These are phyloP conservation scores for Heliconius nattereri DNA, from an alignment of 1,140 invertebrate species.

Conservation along the genomic window DNA sequence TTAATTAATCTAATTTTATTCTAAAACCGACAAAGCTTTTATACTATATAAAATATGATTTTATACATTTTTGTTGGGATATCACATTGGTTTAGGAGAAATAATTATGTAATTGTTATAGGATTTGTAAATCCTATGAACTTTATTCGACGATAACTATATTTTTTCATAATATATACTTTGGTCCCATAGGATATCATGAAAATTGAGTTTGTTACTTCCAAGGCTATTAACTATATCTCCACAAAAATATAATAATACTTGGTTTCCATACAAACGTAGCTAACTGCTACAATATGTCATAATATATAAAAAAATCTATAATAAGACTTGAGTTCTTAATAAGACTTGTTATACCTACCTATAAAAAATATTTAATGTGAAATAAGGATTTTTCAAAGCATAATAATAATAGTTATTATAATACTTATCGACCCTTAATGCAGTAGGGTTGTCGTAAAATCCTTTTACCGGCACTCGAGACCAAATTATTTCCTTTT, in stretches of 20 bases:
- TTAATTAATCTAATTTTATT: no score
- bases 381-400: neutral
- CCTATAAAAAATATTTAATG: neutral
- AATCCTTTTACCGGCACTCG: conserved; percentile 9
- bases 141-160: neutral
- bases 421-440: neutral
- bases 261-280: neutral
- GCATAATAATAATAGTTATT: neutral
- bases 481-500: conserved; percentile 39
- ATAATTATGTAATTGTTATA: neutral
- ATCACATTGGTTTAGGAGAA: neutral
- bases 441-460: conserved; percentile 15
- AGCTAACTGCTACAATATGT: no score
- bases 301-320: no score
- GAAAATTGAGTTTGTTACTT: neutral
- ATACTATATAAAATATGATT: no score
- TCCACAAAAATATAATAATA: neutral
- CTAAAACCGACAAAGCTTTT: no score
- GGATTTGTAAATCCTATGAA: neutral
- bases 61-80: neutral
- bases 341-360: no score
- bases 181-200: neutral
- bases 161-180: no score
- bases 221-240: neutral
- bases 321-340: no score